Base-by-base conservation (phyloP, 2,888 invertebrate genomes). In the Ptychoptera contaminata region DNA sequence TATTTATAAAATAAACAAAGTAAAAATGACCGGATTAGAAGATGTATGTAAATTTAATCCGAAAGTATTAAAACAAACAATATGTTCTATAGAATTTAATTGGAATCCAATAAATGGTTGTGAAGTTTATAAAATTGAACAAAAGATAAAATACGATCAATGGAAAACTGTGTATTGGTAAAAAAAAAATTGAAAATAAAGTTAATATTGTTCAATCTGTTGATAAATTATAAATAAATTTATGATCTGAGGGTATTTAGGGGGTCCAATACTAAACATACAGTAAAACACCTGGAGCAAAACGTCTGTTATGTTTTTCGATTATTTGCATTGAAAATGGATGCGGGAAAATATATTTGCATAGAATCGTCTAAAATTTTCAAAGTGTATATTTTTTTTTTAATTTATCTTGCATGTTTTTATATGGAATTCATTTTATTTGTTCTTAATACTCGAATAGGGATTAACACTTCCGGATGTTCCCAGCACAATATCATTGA, bases 111-210 rank as follows among this genome's bases (percentile, higher is more conserved):
- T 57, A 16, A 46, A 48, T 8, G 47, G 49, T 46, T 57, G 57
- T 16, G 52, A 55, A 42, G 60, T 65, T 16, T 64, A 63, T 48
- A 56, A 59, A 52, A 54, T 63, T 41, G 61, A 63, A 51, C 55
- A 54, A 43, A 56, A 54, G 46, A 55, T 58, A 45, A 58, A 57
- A 48, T 53, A 52, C 5, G 48, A 49, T 37, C 58, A 57, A 43
- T 64, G 64, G 65, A 53, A 54, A 32, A 55, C 55, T 52, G 57
- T 58, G 40, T 57, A 54, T 30, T 64, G 65, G 64, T 59, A 49
- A 39, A 15, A 16, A 16, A 15, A 16, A 34, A 31, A 12, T 16
- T 34, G 5, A 10, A 30, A 16, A 30, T 16, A 8, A 9, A 11
- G 29, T n/a, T 11, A 4, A 36, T 14, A 36, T 11, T n/a, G 4